These are phyloP conservation scores for Brachyhypopomus gauderio DNA, from an alignment of 2,113 vertebrate genomes.

Conservation along the genomic window DNA sequence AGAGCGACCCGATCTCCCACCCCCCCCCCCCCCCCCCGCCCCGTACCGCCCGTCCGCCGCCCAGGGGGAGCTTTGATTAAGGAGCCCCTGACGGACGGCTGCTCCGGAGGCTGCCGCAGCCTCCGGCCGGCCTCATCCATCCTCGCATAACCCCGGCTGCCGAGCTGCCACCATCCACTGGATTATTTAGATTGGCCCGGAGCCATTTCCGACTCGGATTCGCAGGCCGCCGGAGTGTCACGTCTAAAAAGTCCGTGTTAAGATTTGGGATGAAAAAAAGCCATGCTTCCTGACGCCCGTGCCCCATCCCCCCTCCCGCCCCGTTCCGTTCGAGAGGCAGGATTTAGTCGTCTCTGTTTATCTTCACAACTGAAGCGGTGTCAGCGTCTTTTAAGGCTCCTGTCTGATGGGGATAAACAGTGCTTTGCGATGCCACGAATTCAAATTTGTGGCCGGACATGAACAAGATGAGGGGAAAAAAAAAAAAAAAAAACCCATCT, in stretches of 20 bases:
- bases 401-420: slow-evolving; percentile 44
- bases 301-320: neutral
- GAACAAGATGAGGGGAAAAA: neutral
- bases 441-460: slow-evolving; percentile 37
- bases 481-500: neutral
- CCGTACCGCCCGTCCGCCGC: neutral
- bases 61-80: slow-evolving; percentile 50
- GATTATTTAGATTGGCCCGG: slow-evolving; percentile 51
- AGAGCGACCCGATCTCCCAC: slow-evolving; percentile 42
- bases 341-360: slow-evolving; percentile 45
- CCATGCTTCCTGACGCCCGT: neutral
- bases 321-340: slow-evolving; percentile 30
- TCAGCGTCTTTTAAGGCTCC: slow-evolving; percentile 44
- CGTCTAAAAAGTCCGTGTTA: slow-evolving; percentile 51
- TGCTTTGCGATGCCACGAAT: slow-evolving; percentile 26
- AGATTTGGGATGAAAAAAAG: slow-evolving; percentile 13
- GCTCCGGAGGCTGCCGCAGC: slow-evolving; percentile 32
- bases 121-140: slow-evolving; percentile 41
- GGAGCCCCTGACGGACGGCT: slow-evolving; percentile 53
- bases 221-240: slow-evolving; percentile 54
- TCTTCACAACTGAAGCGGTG: slow-evolving; percentile 40
- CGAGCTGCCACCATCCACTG: slow-evolving; percentile 15
- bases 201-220: slow-evolving; percentile 53
- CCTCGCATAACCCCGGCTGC: slow-evolving; percentile 27
- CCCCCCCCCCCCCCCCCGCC: neutral